phyloP scores from a whole-genome alignment of 2,797 vertebrate genomes.

The Furcifer pardalis region DNA sequence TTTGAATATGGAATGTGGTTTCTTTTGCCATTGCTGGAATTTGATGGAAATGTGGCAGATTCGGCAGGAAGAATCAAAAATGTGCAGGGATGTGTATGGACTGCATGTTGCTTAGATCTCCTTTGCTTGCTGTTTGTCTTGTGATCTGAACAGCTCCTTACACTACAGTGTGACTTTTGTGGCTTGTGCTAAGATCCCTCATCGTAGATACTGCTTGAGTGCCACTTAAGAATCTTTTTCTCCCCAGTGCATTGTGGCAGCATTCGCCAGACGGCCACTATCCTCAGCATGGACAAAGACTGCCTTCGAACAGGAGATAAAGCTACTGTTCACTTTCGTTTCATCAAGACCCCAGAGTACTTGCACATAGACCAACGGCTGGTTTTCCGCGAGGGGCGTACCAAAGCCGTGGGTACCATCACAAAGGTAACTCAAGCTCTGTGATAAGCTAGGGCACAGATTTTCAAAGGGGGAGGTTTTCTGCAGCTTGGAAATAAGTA shows the following conservation, averaged over 20 bases:
- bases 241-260: constrained; percentile 87
- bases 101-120: neutral
- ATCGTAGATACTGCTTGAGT: too few species aligned
- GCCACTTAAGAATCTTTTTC: neutral
- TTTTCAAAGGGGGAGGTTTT: neutral
- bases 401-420: constrained; percentile 95
- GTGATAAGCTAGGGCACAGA: too few species aligned
- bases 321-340: constrained; percentile 94
- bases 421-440: constrained; percentile 82
- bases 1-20: neutral
- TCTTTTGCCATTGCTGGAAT: neutral
- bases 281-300: constrained; percentile 95
- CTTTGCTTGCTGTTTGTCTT: neutral
- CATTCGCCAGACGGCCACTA: constrained; percentile 95
- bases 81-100: neutral
- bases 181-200: neutral
- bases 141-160: neutral
- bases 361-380: constrained; percentile 92
- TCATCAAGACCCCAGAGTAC: constrained; percentile 96
- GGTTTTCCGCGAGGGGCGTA: constrained; percentile 94
- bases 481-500: too few species aligned
- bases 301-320: constrained; percentile 96
- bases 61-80: neutral
- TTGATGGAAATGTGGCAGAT: neutral
- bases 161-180: constrained; percentile 8